These are phyloP conservation scores for Apeira syringaria DNA, from an alignment of 2,888 invertebrate species.

Conservation along the genomic window DNA sequence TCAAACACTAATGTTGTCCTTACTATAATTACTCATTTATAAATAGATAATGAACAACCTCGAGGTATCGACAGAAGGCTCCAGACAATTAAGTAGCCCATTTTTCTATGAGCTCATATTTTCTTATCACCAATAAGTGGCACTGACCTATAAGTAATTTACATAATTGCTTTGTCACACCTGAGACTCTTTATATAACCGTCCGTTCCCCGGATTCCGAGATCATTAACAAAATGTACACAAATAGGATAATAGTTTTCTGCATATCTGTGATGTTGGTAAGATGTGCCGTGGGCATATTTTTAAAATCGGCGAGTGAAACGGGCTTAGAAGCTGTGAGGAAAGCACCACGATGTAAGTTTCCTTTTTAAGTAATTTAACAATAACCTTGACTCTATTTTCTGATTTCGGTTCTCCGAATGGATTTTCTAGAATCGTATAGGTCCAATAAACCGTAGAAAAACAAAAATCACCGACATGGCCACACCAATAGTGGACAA, in stretches of 20 bases:
- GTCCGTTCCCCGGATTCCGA: not conserved
- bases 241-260: slow-evolving; percentile 27
- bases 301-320: slow-evolving; percentile 46
- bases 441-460: too few species aligned
- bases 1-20: too few species aligned
- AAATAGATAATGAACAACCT: too few species aligned
- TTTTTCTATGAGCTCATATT: not conserved
- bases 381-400: too few species aligned
- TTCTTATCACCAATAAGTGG: slow-evolving; percentile 24
- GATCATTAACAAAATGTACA: slow-evolving; percentile 36
- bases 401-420: too few species aligned
- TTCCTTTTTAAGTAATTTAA: too few species aligned
- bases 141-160: slow-evolving; percentile 64
- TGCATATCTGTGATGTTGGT: slow-evolving; percentile 25
- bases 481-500: too few species aligned
- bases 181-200: slow-evolving; percentile 12
- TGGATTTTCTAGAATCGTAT: too few species aligned
- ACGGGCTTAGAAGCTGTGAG: slow-evolving; percentile 56
- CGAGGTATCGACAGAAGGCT: too few species aligned
- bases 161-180: slow-evolving; percentile 21
- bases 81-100: too few species aligned
- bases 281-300: slow-evolving; percentile 34
- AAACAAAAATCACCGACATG: too few species aligned
- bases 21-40: too few species aligned
- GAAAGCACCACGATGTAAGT: slow-evolving; percentile 71